A percentile compares a stretch with the other conserved stretches of the same genome.
These are phyloP conservation scores for Zaprionus lachaisei DNA, from an alignment of 1,140 invertebrate species.

Conservation along the genomic window DNA sequence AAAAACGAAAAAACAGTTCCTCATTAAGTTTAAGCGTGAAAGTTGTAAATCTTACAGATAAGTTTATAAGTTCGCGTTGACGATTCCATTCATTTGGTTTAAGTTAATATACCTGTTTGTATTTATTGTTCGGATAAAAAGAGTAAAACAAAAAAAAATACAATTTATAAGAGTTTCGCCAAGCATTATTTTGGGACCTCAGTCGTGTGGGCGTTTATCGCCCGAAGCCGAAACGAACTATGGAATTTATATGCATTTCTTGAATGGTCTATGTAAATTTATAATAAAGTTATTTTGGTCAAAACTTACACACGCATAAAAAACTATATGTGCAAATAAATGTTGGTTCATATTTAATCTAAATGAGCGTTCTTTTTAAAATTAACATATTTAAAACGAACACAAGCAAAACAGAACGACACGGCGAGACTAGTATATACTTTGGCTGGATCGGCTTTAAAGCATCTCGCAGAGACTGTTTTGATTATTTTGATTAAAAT, in stretches of 20 bases:
- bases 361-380: background rate
- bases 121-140: constrained; percentile 18
- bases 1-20: background rate
- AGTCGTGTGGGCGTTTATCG: constrained; percentile 42
- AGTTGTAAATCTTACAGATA: background rate
- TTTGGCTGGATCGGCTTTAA: background rate
- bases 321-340: background rate
- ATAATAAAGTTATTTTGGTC: constrained; percentile 13
- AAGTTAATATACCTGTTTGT: constrained; percentile 28
- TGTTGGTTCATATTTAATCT: background rate
- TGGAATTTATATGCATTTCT: constrained; percentile 64
- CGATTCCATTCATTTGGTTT: background rate
- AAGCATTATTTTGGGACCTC: constrained; percentile 44
- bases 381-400: background rate
- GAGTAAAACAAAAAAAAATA: constrained; percentile 23
- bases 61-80: background rate
- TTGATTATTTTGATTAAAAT: constrained; percentile 3
- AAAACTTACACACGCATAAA: constrained; percentile 4
- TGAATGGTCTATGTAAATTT: constrained; percentile 25
- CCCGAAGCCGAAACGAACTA: constrained; percentile 18
- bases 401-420: background rate
- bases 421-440: background rate
- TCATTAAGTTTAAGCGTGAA: background rate
- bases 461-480: background rate
- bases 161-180: constrained; percentile 26